Percentiles rank a stretch among this genome's conserved stretches.
Evolutionary conservation across 2,113 vertebrate species (phyloP).

Genomic region (Strix uralensis): DNA sequence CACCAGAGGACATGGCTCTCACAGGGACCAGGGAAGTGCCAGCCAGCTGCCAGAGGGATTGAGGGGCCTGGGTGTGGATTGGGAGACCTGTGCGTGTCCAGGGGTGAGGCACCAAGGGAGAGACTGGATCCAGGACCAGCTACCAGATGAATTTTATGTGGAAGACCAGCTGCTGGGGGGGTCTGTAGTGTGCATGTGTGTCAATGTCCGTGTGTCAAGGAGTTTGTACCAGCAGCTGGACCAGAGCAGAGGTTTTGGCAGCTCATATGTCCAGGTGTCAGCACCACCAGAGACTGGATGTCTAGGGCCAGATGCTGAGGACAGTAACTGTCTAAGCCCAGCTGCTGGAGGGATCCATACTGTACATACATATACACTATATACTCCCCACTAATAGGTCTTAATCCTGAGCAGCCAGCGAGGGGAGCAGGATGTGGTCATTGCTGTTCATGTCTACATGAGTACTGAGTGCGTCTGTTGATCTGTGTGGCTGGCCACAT

Average conservation of each 20-base stretch:
- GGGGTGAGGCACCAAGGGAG: not conserved
- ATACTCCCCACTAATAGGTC: not conserved
- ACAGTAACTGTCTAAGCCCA: not conserved
- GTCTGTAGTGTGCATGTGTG: not conserved
- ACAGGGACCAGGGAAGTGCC: not conserved
- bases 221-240: not conserved
- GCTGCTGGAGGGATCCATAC: not conserved
- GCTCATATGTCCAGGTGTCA: not conserved
- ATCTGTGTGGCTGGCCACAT: not conserved
- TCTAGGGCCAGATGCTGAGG: not conserved
- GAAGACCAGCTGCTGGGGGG: not conserved
- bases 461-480: not conserved
- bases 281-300: not conserved
- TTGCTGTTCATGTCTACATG: not conserved
- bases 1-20: not conserved
- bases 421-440: not conserved
- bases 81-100: not conserved
- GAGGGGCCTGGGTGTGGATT: fast-evolving
- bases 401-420: not conserved
- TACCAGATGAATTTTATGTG: not conserved
- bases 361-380: not conserved
- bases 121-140: not conserved
- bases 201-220: not conserved
- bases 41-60: not conserved
- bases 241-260: not conserved